Conservation (phyloP, 1,140 invertebrate genomes). For the Scylla paramamosain region DNA sequence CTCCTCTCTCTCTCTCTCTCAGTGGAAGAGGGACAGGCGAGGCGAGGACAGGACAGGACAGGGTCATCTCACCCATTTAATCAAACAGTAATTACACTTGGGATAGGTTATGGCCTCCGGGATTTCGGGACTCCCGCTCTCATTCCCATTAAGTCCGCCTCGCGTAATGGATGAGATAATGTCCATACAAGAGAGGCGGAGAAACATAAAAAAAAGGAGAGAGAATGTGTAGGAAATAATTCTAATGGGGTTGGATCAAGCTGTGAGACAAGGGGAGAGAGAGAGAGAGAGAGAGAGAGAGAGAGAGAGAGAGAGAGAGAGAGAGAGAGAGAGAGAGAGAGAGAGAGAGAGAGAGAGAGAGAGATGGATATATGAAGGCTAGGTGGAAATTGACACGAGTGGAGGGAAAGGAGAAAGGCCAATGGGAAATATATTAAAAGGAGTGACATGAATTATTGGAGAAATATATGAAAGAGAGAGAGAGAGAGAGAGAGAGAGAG, state of each 20-base stretch:
- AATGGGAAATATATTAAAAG: no score
- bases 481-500: neutral
- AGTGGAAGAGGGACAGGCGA: neutral
- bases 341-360: no score
- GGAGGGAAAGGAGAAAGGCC: no score
- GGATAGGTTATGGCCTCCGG: slow-evolving; percentile 3
- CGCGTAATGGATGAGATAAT: neutral
- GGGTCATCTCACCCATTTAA: neutral
- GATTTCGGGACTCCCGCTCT: neutral
- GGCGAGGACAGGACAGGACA: neutral
- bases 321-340: neutral
- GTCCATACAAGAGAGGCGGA: neutral
- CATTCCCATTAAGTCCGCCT: neutral
- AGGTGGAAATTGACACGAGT: no score
- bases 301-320: neutral
- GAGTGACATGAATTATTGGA: no score
- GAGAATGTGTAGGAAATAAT: neutral
- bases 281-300: neutral
- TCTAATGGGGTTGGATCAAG: no score
- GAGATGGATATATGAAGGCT: no score
- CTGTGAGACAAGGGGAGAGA: neutral
- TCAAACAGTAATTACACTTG: neutral
- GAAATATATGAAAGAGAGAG: neutral
- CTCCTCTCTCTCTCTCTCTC: no score
- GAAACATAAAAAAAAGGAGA: neutral